Evolutionary conservation across 2,888 invertebrate species (phyloP), one percentile per base, ranked within the genome.

Genomic region (Synanthedon andrenaeformis): DNA sequence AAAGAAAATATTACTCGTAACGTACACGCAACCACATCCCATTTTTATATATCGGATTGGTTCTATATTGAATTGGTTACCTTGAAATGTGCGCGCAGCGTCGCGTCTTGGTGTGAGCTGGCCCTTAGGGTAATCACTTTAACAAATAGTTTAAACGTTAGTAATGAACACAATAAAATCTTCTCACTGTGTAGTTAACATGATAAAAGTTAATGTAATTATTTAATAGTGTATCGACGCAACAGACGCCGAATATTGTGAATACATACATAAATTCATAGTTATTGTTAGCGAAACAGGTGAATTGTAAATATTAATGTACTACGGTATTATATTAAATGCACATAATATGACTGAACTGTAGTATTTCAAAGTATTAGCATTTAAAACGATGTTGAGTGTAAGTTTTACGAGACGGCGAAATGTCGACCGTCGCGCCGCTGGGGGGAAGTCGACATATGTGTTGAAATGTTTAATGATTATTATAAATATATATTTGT

Each of bases 281-380:
- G 74, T 72, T 70, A 72, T 74, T 71, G 76, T 74, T 78, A 76
- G 76, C 63, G 60, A 66, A 51, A 70, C 64, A 69, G 65, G 77
- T 75, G 69, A 74, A 65, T 68, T 84, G 85, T 86, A 86, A 74
- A 86, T 86, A 82, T 74, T 70, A 69, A 69, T 63, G 63, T 86
- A 82, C 74, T 70, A 69, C 68, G 63, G 63, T 70, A 72, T 67
- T 63, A 60, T 71, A 73, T 69, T 72, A 74, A 76, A 65, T 78
- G 81, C 82, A 83, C 81, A 71, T 66, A 74, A 79, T 73, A 80
- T 80, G 85, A 87, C 85, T 86, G 85, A 85, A 70, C 70, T 77
- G 67, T 70, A 70, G 69, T 71, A 72, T 65, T 65, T 68, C 67
- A 66, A 70, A 65, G 65, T 70, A 68, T 70, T 76, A 78, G 77